A percentile compares a stretch with the other conserved stretches of the same genome.
These are phyloP conservation scores for Chelonus insularis DNA, from an alignment of 1,140 invertebrate species.

Conservation along the genomic window DNA sequence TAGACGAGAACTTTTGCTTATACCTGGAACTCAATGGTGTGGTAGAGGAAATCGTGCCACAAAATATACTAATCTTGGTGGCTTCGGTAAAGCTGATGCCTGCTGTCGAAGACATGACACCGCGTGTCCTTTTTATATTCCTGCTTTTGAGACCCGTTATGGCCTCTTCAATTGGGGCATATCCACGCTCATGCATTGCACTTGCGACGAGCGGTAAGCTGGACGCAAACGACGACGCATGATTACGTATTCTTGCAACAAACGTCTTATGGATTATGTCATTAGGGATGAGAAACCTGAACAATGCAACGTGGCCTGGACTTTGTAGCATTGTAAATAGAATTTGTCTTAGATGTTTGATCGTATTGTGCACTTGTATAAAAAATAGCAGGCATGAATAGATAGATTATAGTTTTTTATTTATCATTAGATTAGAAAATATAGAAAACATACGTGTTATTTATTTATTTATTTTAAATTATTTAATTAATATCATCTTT, in stretches of 20 bases:
- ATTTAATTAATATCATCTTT: no score
- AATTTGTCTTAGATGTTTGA: constrained; percentile 6
- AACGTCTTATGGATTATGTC: background rate
- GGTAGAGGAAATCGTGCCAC: constrained; percentile 77
- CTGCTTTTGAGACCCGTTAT: constrained; percentile 74
- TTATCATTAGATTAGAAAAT: no score
- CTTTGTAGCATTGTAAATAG: constrained; percentile 11
- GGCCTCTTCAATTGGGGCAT: constrained; percentile 82
- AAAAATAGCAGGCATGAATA: no score
- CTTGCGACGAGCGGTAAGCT: constrained; percentile 81
- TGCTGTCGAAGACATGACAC: constrained; percentile 85
- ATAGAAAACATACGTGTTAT: no score
- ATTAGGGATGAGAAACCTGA: background rate
- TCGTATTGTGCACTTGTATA: background rate
- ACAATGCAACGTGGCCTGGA: constrained; percentile 1
- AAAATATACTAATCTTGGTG: constrained; percentile 76
- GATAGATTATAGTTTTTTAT: no score
- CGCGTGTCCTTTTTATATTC: constrained; percentile 79
- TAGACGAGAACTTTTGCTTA: constrained; percentile 67
- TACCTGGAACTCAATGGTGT: constrained; percentile 87
- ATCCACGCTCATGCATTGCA: constrained; percentile 84
- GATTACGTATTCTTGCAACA: background rate
- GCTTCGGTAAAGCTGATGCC: constrained; percentile 74
- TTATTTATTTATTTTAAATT: no score
- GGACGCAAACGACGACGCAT: background rate